A percentile compares a stretch with the other conserved stretches of the same genome.
Evolutionary conservation across 2,888 invertebrate species (phyloP).

Genomic region (Yponomeuta plumbellus): DNA sequence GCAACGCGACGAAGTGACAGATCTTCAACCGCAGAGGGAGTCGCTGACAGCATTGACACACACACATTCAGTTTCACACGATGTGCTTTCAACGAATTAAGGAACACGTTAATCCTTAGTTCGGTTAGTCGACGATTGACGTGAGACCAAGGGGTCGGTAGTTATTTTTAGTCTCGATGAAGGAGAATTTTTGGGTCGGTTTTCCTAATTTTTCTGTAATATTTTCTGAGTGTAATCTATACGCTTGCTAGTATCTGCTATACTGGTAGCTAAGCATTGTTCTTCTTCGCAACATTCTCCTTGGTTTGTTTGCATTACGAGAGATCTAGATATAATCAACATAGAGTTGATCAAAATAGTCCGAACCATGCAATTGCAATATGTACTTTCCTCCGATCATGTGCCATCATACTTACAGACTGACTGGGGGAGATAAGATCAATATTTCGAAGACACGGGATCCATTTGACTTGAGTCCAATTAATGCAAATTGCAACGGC

Average conservation of each 20-base stretch:
- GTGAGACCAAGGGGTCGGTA: conserved; percentile 5
- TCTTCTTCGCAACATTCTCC: no score
- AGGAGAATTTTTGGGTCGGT: not conserved
- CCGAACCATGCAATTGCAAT: no score
- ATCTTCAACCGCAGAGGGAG: conserved; percentile 43
- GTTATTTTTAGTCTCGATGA: conserved; percentile 14
- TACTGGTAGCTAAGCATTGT: no score
- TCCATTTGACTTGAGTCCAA: not conserved
- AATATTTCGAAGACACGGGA: not conserved
- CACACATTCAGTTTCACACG: conserved; percentile 55
- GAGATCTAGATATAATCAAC: no score
- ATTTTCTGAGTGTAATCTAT: no score
- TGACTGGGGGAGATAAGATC: no score
- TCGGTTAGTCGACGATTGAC: conserved; percentile 14
- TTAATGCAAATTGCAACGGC: not conserved
- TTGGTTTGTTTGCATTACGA: no score
- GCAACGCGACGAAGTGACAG: conserved; percentile 63
- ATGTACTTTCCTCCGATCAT: no score
- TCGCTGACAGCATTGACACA: conserved; percentile 44
- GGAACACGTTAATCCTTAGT: conserved; percentile 21
- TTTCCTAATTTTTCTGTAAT: not conserved
- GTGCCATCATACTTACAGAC: no score
- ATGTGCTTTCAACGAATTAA: conserved; percentile 48
- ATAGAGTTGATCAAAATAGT: no score
- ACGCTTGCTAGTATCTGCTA: no score